Evolutionary conservation across 30 jellyfish, hydroid and myxozoan species (phyloP), one percentile per base, ranked within the genome.

Genomic region (Catostylus mosaicus): DNA sequence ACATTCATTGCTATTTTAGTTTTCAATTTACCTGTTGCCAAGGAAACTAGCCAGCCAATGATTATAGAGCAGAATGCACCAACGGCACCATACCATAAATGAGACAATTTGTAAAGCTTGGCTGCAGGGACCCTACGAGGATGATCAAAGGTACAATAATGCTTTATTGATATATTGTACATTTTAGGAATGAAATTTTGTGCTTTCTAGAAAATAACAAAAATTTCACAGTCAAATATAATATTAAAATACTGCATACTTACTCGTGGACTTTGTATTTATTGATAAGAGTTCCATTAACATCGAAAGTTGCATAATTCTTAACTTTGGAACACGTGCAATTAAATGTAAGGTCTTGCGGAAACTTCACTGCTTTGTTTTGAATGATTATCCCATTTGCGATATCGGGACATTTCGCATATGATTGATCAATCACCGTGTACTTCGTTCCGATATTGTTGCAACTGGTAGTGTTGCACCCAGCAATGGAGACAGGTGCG

Each of bases 31-130:
- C 75, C 30, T 31, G 85, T 52, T 24, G 66, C 85, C 4, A 80
- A 3, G 3, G 90, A 80, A 14, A 38, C 90, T 1, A 67, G 32
- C 90, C 84, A 80, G 40, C 90, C 90, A 50, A 80, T 46, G 48
- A 80, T n/a, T 30, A 80, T 16, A 18, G 83, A 29, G 20, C 72
- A 36, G 30, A 50, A 57, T 22, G 77, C 77, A 19, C 90, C 90
- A 67, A 80, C 72, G 1, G 62, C 80, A 47, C 90, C 90, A 80
- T 66, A 69, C 90, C 90, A 80, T 30, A 63, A 33, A 43, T 66
- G 75, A 1, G 90, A 80, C 67, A 80, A 47, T 14, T 84, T 80
- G 84, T 80, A 80, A 9, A 80, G 67, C 26, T 67, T 66, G 12
- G 90, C 90, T 61, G 73, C 26, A 0, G 78, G 84, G 57, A 80